A percentile compares a stretch with the other conserved stretches of the same genome.
These are phyloP conservation scores for Labia minor DNA, from an alignment of 2,888 invertebrate species.

Conservation along the genomic window DNA sequence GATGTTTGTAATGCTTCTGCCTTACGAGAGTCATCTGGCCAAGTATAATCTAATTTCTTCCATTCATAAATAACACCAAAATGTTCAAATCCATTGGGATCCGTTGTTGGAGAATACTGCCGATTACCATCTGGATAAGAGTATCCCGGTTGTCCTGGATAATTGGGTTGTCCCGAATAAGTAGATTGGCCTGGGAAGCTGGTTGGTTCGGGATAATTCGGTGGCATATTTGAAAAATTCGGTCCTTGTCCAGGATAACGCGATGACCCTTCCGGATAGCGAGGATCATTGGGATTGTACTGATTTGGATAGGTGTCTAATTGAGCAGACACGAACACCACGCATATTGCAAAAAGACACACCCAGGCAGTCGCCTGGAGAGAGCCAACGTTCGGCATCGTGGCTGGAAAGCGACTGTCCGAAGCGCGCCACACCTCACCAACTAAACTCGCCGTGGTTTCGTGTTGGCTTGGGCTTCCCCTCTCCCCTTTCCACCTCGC, in stretches of 20 bases:
- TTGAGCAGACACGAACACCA: not conserved
- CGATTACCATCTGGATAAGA: not conserved
- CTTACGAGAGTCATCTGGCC: constrained; percentile 48
- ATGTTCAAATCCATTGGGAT: constrained; percentile 32
- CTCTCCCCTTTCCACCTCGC: not conserved
- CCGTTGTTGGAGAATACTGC: not conserved
- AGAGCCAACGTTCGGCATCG: not conserved
- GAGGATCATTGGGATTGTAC: not conserved
- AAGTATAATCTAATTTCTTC: constrained; percentile 58
- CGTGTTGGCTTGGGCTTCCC: not conserved
- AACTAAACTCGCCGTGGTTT: not conserved
- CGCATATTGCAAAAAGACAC: too few relatives aligned
- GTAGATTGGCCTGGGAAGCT: not conserved
- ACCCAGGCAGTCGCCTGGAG: too few relatives aligned
- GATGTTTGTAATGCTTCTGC: constrained; percentile 44
- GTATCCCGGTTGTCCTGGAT: not conserved
- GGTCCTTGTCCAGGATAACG: not conserved
- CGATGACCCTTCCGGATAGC: not conserved
- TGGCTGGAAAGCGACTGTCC: too few relatives aligned
- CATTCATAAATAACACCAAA: constrained; percentile 63
- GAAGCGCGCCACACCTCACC: not conserved
- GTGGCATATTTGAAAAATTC: not conserved
- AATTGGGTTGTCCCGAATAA: not conserved
- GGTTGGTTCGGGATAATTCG: not conserved
- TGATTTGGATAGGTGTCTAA: not conserved